Evolutionary conservation across 2,797 vertebrate species (phyloP).

Genomic region (Pteropus rufus): DNA sequence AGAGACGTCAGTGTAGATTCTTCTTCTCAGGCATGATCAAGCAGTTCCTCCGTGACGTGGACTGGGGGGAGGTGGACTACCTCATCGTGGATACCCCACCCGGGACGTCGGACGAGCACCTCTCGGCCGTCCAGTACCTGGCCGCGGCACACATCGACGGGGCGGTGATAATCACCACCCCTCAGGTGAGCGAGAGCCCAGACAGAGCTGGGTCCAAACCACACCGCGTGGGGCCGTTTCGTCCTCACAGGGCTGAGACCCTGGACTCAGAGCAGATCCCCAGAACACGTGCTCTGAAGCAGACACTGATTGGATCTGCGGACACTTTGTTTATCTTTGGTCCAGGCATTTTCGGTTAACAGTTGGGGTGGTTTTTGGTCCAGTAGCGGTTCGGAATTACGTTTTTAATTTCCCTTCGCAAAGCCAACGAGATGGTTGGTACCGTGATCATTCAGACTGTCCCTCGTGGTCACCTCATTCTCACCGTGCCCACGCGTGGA

Average conservation of each 20-base stretch:
- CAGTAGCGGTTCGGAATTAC: background rate
- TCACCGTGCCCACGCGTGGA: background rate
- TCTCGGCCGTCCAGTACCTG: slow-evolving; percentile 94
- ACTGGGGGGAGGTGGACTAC: slow-evolving; percentile 97
- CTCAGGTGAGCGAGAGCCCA: slow-evolving; percentile 85
- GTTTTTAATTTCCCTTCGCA: background rate
- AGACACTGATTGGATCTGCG: accelerated
- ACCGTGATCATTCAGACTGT: background rate
- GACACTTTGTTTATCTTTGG: background rate
- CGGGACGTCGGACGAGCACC: slow-evolving; percentile 94
- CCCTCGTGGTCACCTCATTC: accelerated
- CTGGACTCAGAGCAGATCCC: background rate
- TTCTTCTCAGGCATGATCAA: slow-evolving; percentile 92
- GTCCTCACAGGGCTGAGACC: accelerated
- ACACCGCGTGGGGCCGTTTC: accelerated
- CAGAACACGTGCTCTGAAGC: background rate
- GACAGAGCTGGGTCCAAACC: accelerated
- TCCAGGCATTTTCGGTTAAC: background rate
- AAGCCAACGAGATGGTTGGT: background rate
- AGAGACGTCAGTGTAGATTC: accelerated
- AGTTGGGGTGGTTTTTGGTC: too few relatives aligned
- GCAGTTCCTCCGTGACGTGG: slow-evolving; percentile 96
- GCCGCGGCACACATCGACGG: slow-evolving; percentile 87
- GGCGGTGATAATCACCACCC: slow-evolving; percentile 93
- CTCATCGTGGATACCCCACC: slow-evolving; percentile 94